Evolutionary conservation across 37 sponge, comb jelly and placozoan genomes (phyloP).

Genomic region (Diacarnus erythraeanus): DNA sequence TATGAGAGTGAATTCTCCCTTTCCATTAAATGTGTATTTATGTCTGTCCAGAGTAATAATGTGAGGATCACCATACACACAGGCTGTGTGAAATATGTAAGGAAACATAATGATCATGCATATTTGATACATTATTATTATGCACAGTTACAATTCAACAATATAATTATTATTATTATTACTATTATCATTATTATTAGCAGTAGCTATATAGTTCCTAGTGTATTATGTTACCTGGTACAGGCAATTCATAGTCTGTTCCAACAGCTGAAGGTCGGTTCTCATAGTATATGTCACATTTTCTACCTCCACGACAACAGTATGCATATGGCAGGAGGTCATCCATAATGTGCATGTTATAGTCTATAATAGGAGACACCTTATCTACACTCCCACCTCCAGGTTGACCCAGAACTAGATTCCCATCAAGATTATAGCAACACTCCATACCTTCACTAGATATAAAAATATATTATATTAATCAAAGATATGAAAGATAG

Average conservation of each 20-base stretch:
- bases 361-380: background rate
- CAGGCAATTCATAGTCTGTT: background rate
- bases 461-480: too few species aligned
- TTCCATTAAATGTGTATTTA: slow-evolving; percentile 75
- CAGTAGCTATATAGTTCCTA: too few species aligned
- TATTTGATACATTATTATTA: too few species aligned
- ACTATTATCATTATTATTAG: too few species aligned
- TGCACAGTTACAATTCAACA: too few species aligned
- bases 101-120: too few species aligned
- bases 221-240: background rate
- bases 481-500: too few species aligned
- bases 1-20: slow-evolving; percentile 71
- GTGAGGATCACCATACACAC: slow-evolving; percentile 73
- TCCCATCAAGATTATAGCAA: background rate
- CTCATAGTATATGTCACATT: background rate
- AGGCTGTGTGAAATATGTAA: slow-evolving; percentile 45
- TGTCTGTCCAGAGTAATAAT: slow-evolving; percentile 66
- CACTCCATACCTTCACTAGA: background rate
- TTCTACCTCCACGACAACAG: background rate
- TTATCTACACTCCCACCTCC: background rate
- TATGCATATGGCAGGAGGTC: background rate
- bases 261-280: background rate
- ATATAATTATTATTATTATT: too few species aligned
- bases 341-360: background rate
- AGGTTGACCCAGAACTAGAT: background rate